Evolutionary conservation across 2,888 invertebrate genomes (phyloP).

Genomic region (Seira ritae): DNA sequence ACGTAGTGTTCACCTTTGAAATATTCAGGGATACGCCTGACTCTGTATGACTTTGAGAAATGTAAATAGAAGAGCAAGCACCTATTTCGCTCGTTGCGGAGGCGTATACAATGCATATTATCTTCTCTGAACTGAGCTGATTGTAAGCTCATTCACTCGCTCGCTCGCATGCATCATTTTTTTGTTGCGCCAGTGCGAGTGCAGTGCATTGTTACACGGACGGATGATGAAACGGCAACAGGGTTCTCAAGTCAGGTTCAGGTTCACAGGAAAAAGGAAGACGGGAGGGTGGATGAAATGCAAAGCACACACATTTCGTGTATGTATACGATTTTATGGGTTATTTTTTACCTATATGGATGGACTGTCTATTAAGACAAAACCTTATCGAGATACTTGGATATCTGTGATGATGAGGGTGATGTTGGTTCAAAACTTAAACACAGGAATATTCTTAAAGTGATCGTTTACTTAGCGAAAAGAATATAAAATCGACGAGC

Average conservation of each 20-base stretch:
- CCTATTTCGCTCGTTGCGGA: not conserved
- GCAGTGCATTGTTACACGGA: not conserved
- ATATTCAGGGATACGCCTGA: not conserved
- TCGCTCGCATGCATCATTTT: not conserved
- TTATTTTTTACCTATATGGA: not conserved
- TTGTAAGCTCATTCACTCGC: no score
- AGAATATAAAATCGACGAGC: not conserved
- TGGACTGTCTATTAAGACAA: not conserved
- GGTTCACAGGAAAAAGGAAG: conserved; percentile 8
- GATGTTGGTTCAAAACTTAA: not conserved
- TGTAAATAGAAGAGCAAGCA: not conserved
- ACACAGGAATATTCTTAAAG: not conserved
- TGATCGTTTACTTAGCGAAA: not conserved
- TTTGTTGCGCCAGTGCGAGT: not conserved
- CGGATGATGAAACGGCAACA: not conserved
- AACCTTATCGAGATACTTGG: not conserved
- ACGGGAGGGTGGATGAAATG: not conserved
- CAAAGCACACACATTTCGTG: no score
- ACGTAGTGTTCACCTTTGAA: not conserved
- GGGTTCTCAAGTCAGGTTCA: conserved; percentile 1
- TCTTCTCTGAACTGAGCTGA: not conserved
- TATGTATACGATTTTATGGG: no score
- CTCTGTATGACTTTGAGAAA: not conserved
- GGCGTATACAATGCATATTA: not conserved
- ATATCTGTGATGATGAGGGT: no score